Evolutionary conservation across 1,140 invertebrate genomes (phyloP), one percentile per base, ranked within the genome.

Genomic region (Drosophila bifasciata): DNA sequence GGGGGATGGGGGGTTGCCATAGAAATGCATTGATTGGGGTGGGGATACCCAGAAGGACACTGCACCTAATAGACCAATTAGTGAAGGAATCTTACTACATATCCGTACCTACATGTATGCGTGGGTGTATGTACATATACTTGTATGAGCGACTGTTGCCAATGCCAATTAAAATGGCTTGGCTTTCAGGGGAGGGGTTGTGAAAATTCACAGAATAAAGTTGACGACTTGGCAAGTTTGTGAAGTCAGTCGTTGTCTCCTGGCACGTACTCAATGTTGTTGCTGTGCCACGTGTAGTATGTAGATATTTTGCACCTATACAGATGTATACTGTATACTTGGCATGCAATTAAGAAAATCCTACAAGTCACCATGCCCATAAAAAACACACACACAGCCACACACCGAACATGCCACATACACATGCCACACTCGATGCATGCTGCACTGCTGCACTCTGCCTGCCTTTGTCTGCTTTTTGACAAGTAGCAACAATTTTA

Each of bases 291-390:
- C 23, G 63, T 69, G 55, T 56, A 17, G 32, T 9, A 9, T 8
- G 32, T 36, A 13, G 32, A 68, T 69, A 50, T 21, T 21, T 72
- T 61, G 57, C 67, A 72, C 57, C 28, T 44, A 49, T 28, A 8
- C 28, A n/a, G n/a, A n/a, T n/a, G 40, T 40, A 61, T 48, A 40
- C 69, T 50, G 46, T 36, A 11, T 51, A 44, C 41, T 57, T 74
- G 70, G 70, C 59, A 74, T 74, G 70, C 52, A 74, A 66, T 74
- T 74, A 64, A 64, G 45, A 49, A 73, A 73, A 56, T 73, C 69
- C 28, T 19, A 55, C 23, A 59, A 36, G 25, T 40, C 48, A 40
- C 69, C 63, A 61, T 15, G 32, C 40, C 48, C 53, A 60, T 45
- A 6, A 23, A 23, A 19, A 36, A 15, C 21, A 9, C 17, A 56